Evolutionary conservation across 1,140 invertebrate genomes (phyloP).

Genomic region (Heliconius melpomene): DNA sequence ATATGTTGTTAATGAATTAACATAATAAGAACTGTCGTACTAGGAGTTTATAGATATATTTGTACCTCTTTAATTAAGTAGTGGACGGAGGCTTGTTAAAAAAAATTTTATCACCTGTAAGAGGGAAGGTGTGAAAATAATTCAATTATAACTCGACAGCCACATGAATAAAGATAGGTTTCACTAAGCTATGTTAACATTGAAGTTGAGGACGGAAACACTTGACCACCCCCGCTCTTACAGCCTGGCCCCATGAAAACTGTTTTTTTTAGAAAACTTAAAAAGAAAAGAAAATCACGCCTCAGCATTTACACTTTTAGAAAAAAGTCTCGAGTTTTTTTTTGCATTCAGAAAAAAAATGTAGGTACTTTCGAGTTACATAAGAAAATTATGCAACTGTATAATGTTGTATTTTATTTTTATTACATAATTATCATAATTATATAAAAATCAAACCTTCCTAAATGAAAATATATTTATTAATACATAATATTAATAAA

Average conservation of each 20-base stretch:
- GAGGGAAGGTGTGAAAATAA: slow-evolving; percentile 42
- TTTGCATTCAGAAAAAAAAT: slow-evolving; percentile 3
- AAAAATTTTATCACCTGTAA: slow-evolving; percentile 1
- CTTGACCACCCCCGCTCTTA: slow-evolving; percentile 40
- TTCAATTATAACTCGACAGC: slow-evolving; percentile 40
- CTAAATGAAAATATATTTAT: background rate
- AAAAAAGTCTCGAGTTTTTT: slow-evolving; percentile 31
- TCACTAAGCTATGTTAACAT: slow-evolving; percentile 43
- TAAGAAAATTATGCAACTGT: background rate
- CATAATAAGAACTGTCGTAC: background rate
- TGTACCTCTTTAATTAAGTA: background rate
- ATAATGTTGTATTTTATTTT: background rate
- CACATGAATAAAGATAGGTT: slow-evolving; percentile 45
- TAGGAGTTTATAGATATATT: background rate
- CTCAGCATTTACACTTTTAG: slow-evolving; percentile 31
- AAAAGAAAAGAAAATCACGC: slow-evolving; percentile 40
- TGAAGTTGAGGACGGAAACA: slow-evolving; percentile 39
- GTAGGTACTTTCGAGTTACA: background rate
- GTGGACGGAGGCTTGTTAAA: slow-evolving; percentile 14
- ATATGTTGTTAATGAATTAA: background rate
- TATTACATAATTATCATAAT: background rate
- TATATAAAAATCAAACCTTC: background rate
- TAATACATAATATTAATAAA: too few species aligned
- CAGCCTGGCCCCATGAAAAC: slow-evolving; percentile 35
- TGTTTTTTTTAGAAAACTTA: slow-evolving; percentile 36